phyloP scores from a whole-genome alignment of 2,797 vertebrate genomes.

The Decapterus maruadsi region DNA sequence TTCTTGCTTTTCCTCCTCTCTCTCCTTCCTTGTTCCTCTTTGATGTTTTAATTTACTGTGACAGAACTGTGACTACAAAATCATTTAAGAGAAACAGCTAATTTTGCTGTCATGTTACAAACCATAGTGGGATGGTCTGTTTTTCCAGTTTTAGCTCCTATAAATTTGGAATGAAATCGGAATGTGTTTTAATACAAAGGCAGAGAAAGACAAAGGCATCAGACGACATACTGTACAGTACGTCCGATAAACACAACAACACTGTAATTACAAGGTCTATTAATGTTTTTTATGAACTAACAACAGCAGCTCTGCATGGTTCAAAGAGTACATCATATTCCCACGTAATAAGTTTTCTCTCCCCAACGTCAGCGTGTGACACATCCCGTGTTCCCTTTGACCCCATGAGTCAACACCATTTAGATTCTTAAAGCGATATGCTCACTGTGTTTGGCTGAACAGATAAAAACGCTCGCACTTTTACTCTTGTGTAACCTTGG shows the following conservation, averaged over 20 bases:
- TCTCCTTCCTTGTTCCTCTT: not conserved
- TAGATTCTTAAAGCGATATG: conserved; percentile 1
- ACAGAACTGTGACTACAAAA: too few species aligned
- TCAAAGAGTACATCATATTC: conserved; percentile 1
- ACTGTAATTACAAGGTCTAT: conserved; percentile 2
- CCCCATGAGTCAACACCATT: conserved; percentile 43
- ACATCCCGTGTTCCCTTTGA: conserved; percentile 46
- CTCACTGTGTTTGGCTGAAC: conserved; percentile 18
- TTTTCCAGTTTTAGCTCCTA: conserved; percentile 1
- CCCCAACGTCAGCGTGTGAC: conserved; percentile 17
- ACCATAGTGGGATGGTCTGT: not conserved
- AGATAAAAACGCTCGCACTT: conserved; percentile 6
- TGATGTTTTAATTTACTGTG: not conserved
- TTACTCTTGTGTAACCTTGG: conserved; percentile 10
- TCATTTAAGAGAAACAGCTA: not conserved
- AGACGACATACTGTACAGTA: not conserved
- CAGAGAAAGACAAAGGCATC: not conserved
- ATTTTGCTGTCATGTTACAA: not conserved
- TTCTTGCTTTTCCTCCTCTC: not conserved
- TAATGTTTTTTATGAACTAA: conserved; percentile 1
- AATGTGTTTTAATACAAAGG: not conserved
- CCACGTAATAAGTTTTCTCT: conserved; percentile 5
- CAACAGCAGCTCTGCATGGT: conserved; percentile 1
- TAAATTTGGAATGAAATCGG: not conserved
- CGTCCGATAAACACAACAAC: not conserved